These are phyloP conservation scores for Poliocrania exsul DNA, from an alignment of 2,797 vertebrate species.

Conservation along the genomic window DNA sequence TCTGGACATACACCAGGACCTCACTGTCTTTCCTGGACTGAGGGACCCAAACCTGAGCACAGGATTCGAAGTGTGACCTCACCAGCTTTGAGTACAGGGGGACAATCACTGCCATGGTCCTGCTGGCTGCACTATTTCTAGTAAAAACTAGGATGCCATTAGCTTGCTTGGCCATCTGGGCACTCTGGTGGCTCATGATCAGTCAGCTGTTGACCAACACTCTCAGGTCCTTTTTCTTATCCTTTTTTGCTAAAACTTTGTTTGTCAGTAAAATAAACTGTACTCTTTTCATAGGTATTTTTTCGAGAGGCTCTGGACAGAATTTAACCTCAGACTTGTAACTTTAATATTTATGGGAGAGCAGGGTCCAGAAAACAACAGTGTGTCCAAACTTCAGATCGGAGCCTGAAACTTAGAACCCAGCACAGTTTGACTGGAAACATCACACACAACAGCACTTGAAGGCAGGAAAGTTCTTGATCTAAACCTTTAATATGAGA, in stretches of 20 bases:
- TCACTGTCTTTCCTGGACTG: background rate
- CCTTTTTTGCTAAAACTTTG: background rate
- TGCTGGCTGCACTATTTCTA: background rate
- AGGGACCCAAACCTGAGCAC: background rate
- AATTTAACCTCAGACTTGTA: background rate
- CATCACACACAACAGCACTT: background rate
- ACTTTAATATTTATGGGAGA: background rate
- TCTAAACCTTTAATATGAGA: background rate
- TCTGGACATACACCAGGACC: background rate
- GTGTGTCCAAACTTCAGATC: background rate
- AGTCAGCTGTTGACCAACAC: rapidly evolving
- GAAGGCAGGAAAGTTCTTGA: background rate
- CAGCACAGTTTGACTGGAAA: background rate
- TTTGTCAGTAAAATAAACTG: background rate
- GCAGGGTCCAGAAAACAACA: background rate
- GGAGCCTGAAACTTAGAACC: background rate
- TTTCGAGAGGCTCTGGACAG: background rate
- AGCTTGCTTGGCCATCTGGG: background rate
- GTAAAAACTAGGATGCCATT: background rate
- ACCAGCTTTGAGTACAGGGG: background rate
- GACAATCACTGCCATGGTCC: background rate
- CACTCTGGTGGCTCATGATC: background rate
- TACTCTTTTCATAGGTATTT: background rate
- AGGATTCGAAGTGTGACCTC: background rate
- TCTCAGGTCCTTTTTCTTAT: background rate